Conservation (phyloP, 2,797 vertebrate genomes). For the Mormyrops boulengeri region DNA sequence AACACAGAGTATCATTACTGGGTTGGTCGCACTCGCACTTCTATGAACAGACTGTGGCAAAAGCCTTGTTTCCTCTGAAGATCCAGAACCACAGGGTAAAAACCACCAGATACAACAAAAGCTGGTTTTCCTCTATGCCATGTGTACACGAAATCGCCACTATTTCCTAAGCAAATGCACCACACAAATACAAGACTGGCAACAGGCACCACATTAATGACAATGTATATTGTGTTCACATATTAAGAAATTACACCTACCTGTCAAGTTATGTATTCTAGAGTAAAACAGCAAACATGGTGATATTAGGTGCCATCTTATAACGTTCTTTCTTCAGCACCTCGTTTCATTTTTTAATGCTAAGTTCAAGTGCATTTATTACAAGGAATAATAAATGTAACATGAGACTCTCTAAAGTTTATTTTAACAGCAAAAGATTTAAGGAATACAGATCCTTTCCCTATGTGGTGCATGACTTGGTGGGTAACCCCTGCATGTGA, state of each 20-base stretch:
- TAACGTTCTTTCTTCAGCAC: background rate
- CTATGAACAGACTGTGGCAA: background rate
- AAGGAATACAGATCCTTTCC: background rate
- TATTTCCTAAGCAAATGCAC: background rate
- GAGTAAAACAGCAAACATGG: background rate
- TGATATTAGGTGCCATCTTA: background rate
- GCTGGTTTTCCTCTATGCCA: background rate
- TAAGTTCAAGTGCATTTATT: background rate
- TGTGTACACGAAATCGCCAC: background rate
- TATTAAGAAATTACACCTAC: background rate
- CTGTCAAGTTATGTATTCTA: background rate
- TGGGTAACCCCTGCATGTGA: background rate
- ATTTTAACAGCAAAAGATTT: background rate
- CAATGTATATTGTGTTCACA: background rate
- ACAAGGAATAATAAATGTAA: background rate
- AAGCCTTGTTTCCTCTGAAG: background rate
- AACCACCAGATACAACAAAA: background rate
- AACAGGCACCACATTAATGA: background rate
- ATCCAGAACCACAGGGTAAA: background rate
- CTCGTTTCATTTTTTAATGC: background rate
- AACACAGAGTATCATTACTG: slow-evolving; percentile 18
- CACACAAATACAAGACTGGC: background rate
- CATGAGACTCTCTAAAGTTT: background rate
- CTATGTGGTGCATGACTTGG: background rate
- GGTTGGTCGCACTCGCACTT: background rate